A percentile compares a stretch with the other conserved stretches of the same genome.
Conservation (phyloP, 92 coral and sea anemone genomes). For the Porites evermanni region DNA sequence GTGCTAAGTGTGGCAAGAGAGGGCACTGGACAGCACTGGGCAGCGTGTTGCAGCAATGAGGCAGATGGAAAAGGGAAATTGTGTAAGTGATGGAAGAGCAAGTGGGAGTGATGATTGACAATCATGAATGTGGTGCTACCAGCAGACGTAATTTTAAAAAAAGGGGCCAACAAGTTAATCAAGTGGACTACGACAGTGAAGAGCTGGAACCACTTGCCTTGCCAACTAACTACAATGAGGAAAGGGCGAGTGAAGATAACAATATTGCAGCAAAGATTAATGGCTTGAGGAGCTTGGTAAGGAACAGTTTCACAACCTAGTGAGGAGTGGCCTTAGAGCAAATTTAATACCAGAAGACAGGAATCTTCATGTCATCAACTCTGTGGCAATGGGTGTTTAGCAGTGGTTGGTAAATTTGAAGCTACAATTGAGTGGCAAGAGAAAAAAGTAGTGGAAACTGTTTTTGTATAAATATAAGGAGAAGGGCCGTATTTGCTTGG, state of each 20-base stretch:
- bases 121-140: constrained; percentile 6
- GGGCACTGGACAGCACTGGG: too few relatives aligned
- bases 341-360: too few relatives aligned
- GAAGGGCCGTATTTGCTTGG: too few relatives aligned
- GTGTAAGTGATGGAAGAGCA: background rate
- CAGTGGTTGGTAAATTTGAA: background rate
- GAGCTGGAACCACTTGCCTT: constrained; percentile 23
- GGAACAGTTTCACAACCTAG: background rate
- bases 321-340: background rate
- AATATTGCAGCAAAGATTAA: background rate
- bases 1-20: too few relatives aligned
- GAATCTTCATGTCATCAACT: background rate
- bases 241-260: constrained; percentile 9
- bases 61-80: constrained; percentile 1
- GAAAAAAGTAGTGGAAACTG: background rate
- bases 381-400: constrained; percentile 5
- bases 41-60: too few relatives aligned
- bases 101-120: background rate
- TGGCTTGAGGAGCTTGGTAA: background rate
- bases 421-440: background rate
- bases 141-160: background rate
- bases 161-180: constrained; percentile 27
- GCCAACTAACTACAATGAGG: constrained; percentile 10
- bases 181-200: constrained; percentile 26
- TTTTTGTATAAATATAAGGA: background rate